These are phyloP conservation scores for Creontiades dilutus DNA, from an alignment of 2,888 invertebrate species.

Conservation along the genomic window DNA sequence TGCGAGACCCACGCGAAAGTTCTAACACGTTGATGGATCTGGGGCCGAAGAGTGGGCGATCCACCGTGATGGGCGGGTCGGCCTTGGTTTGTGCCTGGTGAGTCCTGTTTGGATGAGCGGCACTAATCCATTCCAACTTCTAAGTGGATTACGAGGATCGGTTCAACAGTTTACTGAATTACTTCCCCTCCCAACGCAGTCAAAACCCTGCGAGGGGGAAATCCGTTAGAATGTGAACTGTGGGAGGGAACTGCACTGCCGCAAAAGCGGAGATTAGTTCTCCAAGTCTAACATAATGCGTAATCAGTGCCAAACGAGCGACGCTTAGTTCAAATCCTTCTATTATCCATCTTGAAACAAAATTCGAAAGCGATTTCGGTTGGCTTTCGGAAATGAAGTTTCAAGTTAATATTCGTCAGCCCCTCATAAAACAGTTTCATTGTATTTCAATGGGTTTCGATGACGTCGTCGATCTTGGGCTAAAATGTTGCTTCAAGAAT, in stretches of 20 bases:
- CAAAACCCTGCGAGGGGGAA: slow-evolving; percentile 41
- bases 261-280: slow-evolving; percentile 58
- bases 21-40: not conserved
- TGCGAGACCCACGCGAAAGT: too few relatives aligned
- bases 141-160: slow-evolving; percentile 64
- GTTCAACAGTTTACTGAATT: slow-evolving; percentile 67
- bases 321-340: slow-evolving; percentile 21
- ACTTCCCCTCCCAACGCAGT: slow-evolving; percentile 38
- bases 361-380: slow-evolving; percentile 11
- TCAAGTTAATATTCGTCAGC: not conserved
- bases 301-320: slow-evolving; percentile 50
- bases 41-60: not conserved
- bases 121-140: slow-evolving; percentile 55
- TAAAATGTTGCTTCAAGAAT: not conserved
- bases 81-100: slow-evolving; percentile 43
- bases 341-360: slow-evolving; percentile 7
- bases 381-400: slow-evolving; percentile 11
- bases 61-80: not conserved
- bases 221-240: slow-evolving; percentile 47
- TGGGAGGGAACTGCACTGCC: slow-evolving; percentile 49
- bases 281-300: slow-evolving; percentile 41
- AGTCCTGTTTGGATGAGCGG: slow-evolving; percentile 52
- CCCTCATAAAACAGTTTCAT: not conserved
- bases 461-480: not conserved
- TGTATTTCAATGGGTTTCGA: not conserved